Conservation (phyloP, 2,113 vertebrate species). For the Percina caprodes region DNA sequence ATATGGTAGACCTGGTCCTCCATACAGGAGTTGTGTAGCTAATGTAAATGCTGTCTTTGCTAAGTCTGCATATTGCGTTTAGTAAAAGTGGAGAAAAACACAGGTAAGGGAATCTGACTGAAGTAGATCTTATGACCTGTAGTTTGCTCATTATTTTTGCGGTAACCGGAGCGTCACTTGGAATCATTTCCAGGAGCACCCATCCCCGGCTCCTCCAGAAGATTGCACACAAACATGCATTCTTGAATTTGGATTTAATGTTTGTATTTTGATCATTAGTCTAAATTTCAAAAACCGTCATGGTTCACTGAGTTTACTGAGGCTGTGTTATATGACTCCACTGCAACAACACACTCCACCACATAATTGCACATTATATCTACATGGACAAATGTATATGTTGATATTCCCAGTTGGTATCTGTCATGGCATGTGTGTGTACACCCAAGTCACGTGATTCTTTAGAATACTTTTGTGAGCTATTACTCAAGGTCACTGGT, state of each 20-base stretch:
- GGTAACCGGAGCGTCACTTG: conserved; percentile 56
- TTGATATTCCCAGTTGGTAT: conserved; percentile 42
- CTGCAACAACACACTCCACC: conserved; percentile 24
- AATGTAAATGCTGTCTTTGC: too few species aligned
- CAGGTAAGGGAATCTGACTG: too few species aligned
- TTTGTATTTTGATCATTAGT: conserved; percentile 40
- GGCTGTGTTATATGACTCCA: conserved; percentile 30
- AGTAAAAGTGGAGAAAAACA: too few species aligned
- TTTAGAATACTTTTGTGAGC: conserved; percentile 42
- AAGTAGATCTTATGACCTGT: too few species aligned
- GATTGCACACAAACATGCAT: conserved; percentile 35
- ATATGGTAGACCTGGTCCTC: too few species aligned
- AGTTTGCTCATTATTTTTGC: conserved; percentile 72
- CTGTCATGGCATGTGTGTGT: conserved; percentile 31
- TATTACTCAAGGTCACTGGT: conserved; percentile 54
- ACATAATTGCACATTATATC: conserved; percentile 62
- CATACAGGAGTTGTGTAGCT: too few species aligned
- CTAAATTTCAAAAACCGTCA: conserved; percentile 39
- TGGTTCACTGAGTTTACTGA: conserved; percentile 28
- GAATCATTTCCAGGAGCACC: conserved; percentile 53
- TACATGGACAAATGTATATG: conserved; percentile 44
- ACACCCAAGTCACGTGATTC: conserved; percentile 48
- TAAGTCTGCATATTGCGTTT: too few species aligned
- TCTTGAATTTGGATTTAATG: conserved; percentile 32
- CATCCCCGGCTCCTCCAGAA: conserved; percentile 32